Conservation (phyloP, 1,140 invertebrate species). For the Panagrolaimus sp. region DNA sequence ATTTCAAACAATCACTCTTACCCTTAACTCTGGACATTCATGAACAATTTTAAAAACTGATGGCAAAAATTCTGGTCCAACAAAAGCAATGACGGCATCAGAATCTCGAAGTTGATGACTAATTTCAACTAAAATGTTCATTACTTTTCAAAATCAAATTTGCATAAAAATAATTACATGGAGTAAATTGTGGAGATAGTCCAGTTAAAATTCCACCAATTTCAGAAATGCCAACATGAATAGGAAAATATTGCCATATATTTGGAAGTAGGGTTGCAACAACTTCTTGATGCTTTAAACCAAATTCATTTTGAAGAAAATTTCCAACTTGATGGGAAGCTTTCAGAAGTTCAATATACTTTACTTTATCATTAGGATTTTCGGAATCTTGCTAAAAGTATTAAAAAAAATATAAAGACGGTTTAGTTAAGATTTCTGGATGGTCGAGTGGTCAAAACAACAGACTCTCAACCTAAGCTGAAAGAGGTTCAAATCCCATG, state of each 20-base stretch:
- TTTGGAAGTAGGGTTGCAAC: constrained; percentile 4
- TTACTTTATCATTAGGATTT: neutral
- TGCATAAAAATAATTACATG: neutral
- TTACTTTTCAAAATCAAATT: neutral
- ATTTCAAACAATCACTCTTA: neutral
- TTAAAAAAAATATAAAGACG: neutral
- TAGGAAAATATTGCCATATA: neutral
- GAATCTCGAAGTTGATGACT: neutral
- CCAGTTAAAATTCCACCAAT: constrained; percentile 12
- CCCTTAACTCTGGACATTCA: neutral
- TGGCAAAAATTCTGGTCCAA: neutral
- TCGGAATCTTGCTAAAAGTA: neutral
- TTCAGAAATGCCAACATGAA: neutral
- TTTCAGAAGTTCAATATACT: neutral
- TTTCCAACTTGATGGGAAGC: neutral
- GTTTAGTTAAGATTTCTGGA: too few species aligned
- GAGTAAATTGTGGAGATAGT: neutral
- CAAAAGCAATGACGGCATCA: neutral
- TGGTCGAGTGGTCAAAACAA: too few species aligned
- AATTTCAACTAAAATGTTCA: neutral
- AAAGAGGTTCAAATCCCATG: too few species aligned
- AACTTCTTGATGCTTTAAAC: constrained; percentile 13
- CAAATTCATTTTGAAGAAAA: neutral
- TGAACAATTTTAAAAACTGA: neutral
- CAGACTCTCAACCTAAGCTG: too few species aligned